Conservation (phyloP, 2,113 vertebrate genomes). For the Notothenia rossii region DNA sequence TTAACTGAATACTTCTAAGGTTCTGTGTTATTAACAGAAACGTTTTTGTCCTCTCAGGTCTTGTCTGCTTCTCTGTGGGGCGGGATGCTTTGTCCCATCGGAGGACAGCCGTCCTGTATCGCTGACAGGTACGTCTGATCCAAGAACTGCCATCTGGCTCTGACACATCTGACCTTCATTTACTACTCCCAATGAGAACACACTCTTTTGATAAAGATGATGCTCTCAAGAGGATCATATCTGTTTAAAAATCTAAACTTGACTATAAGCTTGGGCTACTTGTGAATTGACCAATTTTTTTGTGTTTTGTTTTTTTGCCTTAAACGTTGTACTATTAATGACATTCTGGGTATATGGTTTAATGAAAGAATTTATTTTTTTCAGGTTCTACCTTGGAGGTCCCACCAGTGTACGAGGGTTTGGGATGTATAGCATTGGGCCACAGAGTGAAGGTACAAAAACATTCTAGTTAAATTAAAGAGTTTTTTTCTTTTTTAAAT, state of each 20-base stretch:
- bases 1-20: neutral
- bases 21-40: neutral
- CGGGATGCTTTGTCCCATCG: slow-evolving; percentile 90
- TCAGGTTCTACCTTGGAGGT: slow-evolving; percentile 96
- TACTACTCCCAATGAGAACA: neutral
- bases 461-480: too few species aligned
- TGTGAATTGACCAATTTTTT: neutral
- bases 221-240: neutral
- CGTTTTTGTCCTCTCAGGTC: slow-evolving; percentile 81
- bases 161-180: neutral
- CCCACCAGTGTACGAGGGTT: slow-evolving; percentile 97
- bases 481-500: too few species aligned
- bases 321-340: too few species aligned
- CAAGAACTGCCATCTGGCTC: neutral
- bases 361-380: neutral
- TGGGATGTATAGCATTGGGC: slow-evolving; percentile 98
- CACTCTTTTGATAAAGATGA: neutral
- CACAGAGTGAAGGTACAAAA: slow-evolving; percentile 93
- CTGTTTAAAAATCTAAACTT: neutral
- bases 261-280: neutral
- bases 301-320: too few species aligned
- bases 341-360: neutral
- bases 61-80: slow-evolving; percentile 94
- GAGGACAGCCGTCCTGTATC: slow-evolving; percentile 89
- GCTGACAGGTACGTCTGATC: slow-evolving; percentile 88